Evolutionary conservation across 2,888 invertebrate genomes (phyloP).

Genomic region (Habrosyne pyritoides): DNA sequence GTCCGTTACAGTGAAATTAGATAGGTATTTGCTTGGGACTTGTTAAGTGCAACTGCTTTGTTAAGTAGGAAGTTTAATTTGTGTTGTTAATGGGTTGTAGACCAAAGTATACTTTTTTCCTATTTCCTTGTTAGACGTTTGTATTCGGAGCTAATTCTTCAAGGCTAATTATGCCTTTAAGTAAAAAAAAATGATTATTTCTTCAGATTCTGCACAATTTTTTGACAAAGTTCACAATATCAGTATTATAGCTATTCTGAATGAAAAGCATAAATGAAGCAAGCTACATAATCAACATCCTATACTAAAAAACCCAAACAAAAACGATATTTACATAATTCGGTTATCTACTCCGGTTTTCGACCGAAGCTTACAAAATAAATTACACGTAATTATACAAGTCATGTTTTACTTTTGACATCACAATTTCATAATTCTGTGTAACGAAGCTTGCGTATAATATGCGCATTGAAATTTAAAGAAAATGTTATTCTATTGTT

Average conservation of each 20-base stretch:
- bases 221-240: background rate
- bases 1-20: slow-evolving; percentile 5
- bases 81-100: background rate
- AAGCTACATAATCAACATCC: background rate
- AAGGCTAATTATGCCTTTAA: too few species aligned
- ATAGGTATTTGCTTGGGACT: background rate
- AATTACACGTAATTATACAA: slow-evolving; percentile 9
- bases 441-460: slow-evolving; percentile 34
- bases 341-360: background rate
- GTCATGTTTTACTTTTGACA: slow-evolving; percentile 17
- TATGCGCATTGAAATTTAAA: slow-evolving; percentile 25
- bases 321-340: background rate
- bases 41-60: background rate
- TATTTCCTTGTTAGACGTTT: too few species aligned
- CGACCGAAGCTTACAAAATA: slow-evolving; percentile 7
- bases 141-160: too few species aligned
- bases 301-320: background rate
- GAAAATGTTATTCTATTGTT: slow-evolving; percentile 18
- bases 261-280: background rate
- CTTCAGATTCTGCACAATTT: too few species aligned
- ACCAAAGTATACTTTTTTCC: too few species aligned
- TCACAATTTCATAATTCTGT: slow-evolving; percentile 22
- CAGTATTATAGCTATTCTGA: background rate
- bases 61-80: background rate
- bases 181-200: too few species aligned